A percentile compares a stretch with the other conserved stretches of the same genome.
These are phyloP conservation scores for Gephyroberyx darwinii DNA, from an alignment of 2,797 vertebrate genomes.

Conservation along the genomic window DNA sequence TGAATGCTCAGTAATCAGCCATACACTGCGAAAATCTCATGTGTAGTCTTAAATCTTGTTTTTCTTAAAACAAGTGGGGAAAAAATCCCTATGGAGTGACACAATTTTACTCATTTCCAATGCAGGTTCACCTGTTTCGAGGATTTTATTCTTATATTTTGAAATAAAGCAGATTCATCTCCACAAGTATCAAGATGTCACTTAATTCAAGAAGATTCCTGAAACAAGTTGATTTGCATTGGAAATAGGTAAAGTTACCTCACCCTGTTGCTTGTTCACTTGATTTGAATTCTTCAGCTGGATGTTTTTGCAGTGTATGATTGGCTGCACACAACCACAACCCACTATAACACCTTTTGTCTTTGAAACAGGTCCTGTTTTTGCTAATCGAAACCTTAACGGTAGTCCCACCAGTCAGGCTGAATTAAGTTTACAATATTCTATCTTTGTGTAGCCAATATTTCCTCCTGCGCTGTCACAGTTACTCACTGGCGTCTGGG, in stretches of 20 bases:
- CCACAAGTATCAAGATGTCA: background rate
- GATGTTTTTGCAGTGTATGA: conserved; percentile 3
- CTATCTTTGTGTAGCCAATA: conserved; percentile 52
- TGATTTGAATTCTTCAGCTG: background rate
- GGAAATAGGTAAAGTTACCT: background rate
- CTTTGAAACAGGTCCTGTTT: conserved; percentile 5
- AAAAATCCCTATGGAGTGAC: no score
- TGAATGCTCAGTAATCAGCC: background rate
- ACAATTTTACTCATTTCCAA: no score
- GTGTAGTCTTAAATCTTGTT: background rate
- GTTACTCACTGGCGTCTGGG: conserved; percentile 44
- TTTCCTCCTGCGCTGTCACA: conserved; percentile 52
- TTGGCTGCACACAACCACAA: background rate
- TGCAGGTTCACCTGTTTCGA: no score
- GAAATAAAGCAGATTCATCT: background rate
- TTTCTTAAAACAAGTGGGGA: no score
- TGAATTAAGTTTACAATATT: conserved; percentile 53
- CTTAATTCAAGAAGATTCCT: no score
- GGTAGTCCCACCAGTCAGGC: conserved; percentile 11
- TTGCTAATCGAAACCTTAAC: conserved; percentile 17
- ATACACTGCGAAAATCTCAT: background rate
- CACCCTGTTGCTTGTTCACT: conserved; percentile 2
- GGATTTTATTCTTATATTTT: background rate
- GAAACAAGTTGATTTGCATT: no score
- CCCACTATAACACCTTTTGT: no score